Evolutionary conservation across 2,113 vertebrate species (phyloP).

Genomic region (Leptocoma aspasia): DNA sequence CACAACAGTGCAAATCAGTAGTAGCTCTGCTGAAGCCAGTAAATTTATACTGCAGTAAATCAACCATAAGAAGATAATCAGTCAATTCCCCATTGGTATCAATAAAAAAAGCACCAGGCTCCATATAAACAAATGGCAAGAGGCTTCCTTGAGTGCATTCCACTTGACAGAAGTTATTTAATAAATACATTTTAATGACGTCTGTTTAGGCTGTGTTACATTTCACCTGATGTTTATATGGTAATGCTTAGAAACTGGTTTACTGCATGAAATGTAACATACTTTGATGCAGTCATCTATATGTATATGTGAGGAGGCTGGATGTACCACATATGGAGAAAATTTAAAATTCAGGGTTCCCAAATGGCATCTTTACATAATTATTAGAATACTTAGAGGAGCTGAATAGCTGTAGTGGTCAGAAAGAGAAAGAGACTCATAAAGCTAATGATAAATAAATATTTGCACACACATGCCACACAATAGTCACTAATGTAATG

Average conservation of each 20-base stretch:
- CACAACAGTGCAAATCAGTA: background rate
- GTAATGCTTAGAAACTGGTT: constrained; percentile 11
- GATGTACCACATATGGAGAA: background rate
- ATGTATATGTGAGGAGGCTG: background rate
- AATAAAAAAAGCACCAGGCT: background rate
- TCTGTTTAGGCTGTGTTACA: background rate
- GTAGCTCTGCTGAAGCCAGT: background rate
- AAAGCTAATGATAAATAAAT: constrained; percentile 34
- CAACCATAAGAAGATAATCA: background rate
- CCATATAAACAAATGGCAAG: background rate
- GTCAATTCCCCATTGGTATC: background rate
- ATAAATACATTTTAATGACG: constrained; percentile 22
- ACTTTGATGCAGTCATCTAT: background rate
- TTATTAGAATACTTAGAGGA: background rate
- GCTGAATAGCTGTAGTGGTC: background rate
- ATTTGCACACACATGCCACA: background rate
- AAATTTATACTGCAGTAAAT: background rate
- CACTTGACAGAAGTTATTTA: background rate
- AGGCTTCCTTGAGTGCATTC: background rate
- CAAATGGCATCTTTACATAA: background rate
- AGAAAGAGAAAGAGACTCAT: background rate
- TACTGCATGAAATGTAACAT: background rate
- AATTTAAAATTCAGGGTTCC: background rate
- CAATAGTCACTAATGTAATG: background rate
- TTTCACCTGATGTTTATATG: constrained; percentile 18